Evolutionary conservation across 2,888 invertebrate genomes (phyloP), one percentile per base, ranked within the genome.

Genomic region (Harpagoxenus sublaevis): DNA sequence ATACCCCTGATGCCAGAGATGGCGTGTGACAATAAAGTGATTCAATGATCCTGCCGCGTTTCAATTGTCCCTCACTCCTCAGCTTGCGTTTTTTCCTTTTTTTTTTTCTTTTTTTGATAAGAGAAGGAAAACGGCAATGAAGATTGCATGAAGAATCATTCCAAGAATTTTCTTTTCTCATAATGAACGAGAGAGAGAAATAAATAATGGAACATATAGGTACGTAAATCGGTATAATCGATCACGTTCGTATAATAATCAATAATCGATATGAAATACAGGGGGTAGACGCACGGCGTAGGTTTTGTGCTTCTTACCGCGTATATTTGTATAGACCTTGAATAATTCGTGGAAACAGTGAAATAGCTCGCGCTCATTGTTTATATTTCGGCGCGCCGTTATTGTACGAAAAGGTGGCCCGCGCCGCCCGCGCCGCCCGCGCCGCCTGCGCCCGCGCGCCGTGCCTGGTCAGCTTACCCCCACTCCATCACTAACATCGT

Each of bases 11-110:
- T 94, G 94, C 94, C 94, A 94, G 93, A 92, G 89, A 93, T 94
- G 94, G 94, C 94, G 94, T 93, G 94, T 94, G 94, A 94, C 94
- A 94, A 94, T 94, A 94, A 94, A 94, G 93, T 94, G 94, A 94
- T 94, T 94, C 94, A 94, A 94, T 94, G 93, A 94, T 93, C 92
- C 89, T 85, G 89, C 86, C 87, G 91, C 85, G 89, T 91, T 91
- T 90, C 73, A 84, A 89, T 91, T 84, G 85, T 78, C 87, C 89
- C 85, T 90, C 84, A 89, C 18, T 18, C 31, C 3, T 23, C 23
- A 23, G 23, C 4, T 74, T 48, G 9, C 5, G 4, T 23, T n/a
- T 75, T 2, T 53, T n/a, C 35, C n/a, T 6, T 9, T 63, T 3
- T 63, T 18, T 15, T 6, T 53, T 23, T 63, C 3, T 15, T 45